phyloP scores from a whole-genome alignment of 2,113 vertebrate species.

The Eidolon helvum region DNA sequence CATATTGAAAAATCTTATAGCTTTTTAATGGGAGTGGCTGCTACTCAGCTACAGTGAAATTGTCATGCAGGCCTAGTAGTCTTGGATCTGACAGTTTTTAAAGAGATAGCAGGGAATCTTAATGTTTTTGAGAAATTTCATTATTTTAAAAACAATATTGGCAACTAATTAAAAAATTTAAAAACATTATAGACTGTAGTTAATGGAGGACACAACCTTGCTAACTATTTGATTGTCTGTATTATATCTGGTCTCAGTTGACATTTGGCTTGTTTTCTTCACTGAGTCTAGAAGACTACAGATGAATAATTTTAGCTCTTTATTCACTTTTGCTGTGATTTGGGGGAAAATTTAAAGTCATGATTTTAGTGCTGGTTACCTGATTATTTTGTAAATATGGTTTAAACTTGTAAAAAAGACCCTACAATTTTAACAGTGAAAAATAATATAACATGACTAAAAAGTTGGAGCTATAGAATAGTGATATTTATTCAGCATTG shows the following conservation, averaged over 20 bases:
- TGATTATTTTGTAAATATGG: constrained; percentile 12
- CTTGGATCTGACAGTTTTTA: not conserved
- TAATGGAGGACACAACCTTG: not conserved
- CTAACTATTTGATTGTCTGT: not conserved
- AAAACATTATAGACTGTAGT: not conserved
- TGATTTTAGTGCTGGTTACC: not conserved
- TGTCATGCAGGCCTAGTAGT: not conserved
- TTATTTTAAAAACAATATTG: not conserved
- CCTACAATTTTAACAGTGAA: not conserved
- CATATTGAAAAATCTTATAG: not conserved
- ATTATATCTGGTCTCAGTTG: not conserved
- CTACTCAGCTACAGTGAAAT: not conserved
- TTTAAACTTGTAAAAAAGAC: constrained; percentile 19
- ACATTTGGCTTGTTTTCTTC: not conserved
- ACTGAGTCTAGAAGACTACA: not conserved
- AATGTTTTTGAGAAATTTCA: constrained; percentile 6
- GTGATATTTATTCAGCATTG: not conserved
- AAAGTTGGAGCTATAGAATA: not conserved
- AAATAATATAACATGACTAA: not conserved
- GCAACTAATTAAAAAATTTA: not conserved
- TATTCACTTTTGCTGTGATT: not conserved
- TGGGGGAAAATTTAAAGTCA: not conserved
- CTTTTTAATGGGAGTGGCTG: not conserved
- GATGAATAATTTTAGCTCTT: not conserved
- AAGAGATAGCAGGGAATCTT: not conserved